Evolutionary conservation across 2,113 vertebrate species (phyloP), one percentile per base, ranked within the genome.

Genomic region (Heterotilapia buettikoferi): DNA sequence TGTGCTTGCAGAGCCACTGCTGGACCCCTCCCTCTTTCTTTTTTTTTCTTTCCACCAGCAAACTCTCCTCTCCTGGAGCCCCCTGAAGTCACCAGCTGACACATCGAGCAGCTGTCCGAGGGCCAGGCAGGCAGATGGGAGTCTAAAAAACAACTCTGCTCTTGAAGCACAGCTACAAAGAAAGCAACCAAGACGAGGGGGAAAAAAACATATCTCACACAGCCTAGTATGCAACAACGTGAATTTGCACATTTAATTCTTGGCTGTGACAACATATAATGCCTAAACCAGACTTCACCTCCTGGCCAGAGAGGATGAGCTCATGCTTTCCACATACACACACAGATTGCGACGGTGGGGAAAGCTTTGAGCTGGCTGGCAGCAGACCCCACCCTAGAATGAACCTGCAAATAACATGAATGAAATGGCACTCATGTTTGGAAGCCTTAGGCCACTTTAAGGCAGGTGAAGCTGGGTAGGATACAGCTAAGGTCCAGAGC

Each of bases 341-440:
- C 26, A 47, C 31, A 80, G 91, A 89, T 91, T 89, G 92, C 43
- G 12, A 90, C 7, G 40, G 68, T 66, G 76, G 53, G 85, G 84
- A 79, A 87, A 88, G 91, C 92, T 89, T 76, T 91, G 61, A 91
- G 92, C 93, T 81, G 90, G 82, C 92, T 91, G 92, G 94, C 92
- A 89, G 89, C 82, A 92, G 96, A 96, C 96, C 96, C 96, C 96
- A 96, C 96, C 96, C 96, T 90, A 92, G 66, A 92, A 90, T 87
- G 26, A 94, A 93, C 88, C 88, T 45, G 91, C 83, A 92, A 90
- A 94, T 92, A 91, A 88, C 88, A 92, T 90, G 82, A 84, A 52
- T 89, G n/a, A 93, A 89, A 85, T 13, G 9, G 63, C 79, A 85
- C 14, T 14, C 61, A 76, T 80, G 63, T 57, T 59, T n/a, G 52